Evolutionary conservation across 2,888 invertebrate genomes (phyloP).

Genomic region (Drosophila kanekoi): DNA sequence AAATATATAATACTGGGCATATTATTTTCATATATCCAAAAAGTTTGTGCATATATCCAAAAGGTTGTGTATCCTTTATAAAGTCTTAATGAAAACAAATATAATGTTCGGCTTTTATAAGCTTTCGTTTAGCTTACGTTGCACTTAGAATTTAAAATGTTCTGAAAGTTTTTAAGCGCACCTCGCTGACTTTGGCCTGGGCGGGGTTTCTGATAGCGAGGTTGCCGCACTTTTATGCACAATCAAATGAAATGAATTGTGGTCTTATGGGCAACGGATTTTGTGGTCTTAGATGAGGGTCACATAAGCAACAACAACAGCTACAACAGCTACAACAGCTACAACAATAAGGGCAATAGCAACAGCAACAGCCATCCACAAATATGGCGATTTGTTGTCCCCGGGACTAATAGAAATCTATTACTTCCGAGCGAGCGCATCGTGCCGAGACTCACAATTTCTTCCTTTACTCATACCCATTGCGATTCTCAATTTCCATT

Average conservation of each 20-base stretch:
- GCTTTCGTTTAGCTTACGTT: too few relatives aligned
- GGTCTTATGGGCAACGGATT: conserved; percentile 60
- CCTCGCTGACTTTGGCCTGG: conserved; percentile 17
- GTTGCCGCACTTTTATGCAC: conserved; percentile 53
- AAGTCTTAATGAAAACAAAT: too few relatives aligned
- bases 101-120: too few relatives aligned
- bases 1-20: neutral
- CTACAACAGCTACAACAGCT: conserved; percentile 17
- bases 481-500: conserved; percentile 22
- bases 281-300: conserved; percentile 57
- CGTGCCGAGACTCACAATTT: conserved; percentile 64
- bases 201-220: conserved; percentile 26
- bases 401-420: conserved; percentile 69
- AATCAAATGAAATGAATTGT: conserved; percentile 63
- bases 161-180: neutral
- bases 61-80: too few relatives aligned
- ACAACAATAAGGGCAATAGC: conserved; percentile 9
- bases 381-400: conserved; percentile 57
- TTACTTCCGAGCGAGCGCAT: conserved; percentile 69
- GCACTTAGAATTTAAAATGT: too few relatives aligned
- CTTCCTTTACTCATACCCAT: conserved; percentile 11
- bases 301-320: conserved; percentile 23
- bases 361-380: conserved; percentile 21
- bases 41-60: too few relatives aligned
- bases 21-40: neutral